Conservation (phyloP, 1,140 invertebrate genomes). For the Atta texana region DNA sequence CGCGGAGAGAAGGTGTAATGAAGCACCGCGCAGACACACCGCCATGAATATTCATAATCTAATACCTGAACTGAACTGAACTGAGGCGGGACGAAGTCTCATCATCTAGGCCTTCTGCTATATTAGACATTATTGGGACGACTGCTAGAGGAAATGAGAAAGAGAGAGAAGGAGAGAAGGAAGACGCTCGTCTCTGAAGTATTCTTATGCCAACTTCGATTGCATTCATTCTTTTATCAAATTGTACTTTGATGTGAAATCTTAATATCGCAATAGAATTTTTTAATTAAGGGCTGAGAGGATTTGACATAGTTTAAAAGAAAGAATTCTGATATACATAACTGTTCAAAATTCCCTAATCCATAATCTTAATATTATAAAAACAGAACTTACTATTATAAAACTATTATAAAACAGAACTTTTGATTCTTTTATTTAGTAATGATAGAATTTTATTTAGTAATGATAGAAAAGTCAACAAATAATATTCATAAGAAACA, state of each 20-base stretch:
- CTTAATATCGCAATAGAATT: background rate
- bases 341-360: background rate
- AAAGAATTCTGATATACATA: background rate
- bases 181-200: slow-evolving; percentile 46
- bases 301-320: background rate
- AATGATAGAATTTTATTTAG: background rate
- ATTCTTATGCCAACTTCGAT: slow-evolving; percentile 19
- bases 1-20: slow-evolving; percentile 83
- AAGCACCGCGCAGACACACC: slow-evolving; percentile 85
- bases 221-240: slow-evolving; percentile 47
- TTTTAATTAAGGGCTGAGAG: slow-evolving; percentile 38
- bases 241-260: slow-evolving; percentile 26
- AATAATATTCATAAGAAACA: no score
- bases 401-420: background rate
- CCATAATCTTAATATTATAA: background rate
- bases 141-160: background rate
- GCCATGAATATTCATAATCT: slow-evolving; percentile 87
- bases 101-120: slow-evolving; percentile 85
- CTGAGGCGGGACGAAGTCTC: slow-evolving; percentile 84
- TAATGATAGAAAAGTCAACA: no score
- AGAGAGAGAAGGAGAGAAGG: background rate
- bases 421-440: background rate
- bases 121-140: slow-evolving; percentile 82
- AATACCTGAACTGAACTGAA: slow-evolving; percentile 86
- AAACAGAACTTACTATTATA: background rate